These are phyloP conservation scores for Heliconius ethilla DNA, from an alignment of 2,888 invertebrate species.

Conservation along the genomic window DNA sequence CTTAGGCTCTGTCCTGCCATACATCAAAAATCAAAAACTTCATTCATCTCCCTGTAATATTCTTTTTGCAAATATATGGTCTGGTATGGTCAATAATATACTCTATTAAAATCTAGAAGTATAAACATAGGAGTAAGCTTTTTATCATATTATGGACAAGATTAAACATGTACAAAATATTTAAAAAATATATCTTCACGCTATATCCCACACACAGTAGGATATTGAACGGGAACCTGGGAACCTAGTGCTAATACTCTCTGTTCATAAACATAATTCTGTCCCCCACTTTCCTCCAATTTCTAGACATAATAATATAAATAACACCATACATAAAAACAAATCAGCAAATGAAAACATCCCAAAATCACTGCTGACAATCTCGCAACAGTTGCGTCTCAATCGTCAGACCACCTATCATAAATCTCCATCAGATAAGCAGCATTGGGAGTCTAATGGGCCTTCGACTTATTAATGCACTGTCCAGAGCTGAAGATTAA, in stretches of 20 bases:
- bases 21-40: too few relatives aligned
- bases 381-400: constrained; percentile 59
- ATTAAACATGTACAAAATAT: background rate
- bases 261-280: too few relatives aligned
- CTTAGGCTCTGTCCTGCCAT: too few relatives aligned
- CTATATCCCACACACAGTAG: too few relatives aligned
- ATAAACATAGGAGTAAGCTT: background rate
- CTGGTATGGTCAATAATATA: too few relatives aligned
- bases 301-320: background rate
- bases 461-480: constrained; percentile 71
- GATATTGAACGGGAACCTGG: too few relatives aligned
- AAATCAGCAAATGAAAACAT: constrained; percentile 26
- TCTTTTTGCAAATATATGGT: too few relatives aligned
- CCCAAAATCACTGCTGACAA: constrained; percentile 36
- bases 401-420: constrained; percentile 71
- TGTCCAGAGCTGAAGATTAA: constrained; percentile 41
- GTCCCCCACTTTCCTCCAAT: too few relatives aligned
- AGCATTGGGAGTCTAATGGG: constrained; percentile 76
- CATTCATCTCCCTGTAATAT: too few relatives aligned
- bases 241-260: too few relatives aligned
- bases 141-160: background rate
- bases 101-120: background rate
- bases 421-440: constrained; percentile 79
- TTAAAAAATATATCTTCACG: too few relatives aligned
- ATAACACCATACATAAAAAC: background rate